Evolutionary conservation across 2,797 vertebrate genomes (phyloP).

Genomic region (Fistularia commersonii): DNA sequence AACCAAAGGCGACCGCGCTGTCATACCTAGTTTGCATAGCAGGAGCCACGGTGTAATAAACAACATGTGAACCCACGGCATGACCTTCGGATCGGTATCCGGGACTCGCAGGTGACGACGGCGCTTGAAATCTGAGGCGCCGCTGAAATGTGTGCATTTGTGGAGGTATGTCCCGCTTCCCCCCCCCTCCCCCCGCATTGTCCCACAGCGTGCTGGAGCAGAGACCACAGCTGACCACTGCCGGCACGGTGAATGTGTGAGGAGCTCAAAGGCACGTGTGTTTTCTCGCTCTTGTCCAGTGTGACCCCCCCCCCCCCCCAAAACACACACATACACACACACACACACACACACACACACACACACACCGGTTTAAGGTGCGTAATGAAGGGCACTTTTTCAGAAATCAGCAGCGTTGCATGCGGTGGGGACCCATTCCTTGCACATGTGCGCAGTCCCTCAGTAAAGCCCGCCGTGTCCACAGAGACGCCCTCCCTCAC

Average conservation of each 20-base stretch:
- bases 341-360: too few species aligned
- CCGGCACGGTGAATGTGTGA: conserved; percentile 24
- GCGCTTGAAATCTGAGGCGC: conserved; percentile 47
- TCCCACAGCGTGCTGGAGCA: too few species aligned
- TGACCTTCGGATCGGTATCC: conserved; percentile 29
- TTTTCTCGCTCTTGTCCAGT: neutral
- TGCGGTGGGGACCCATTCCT: conserved; percentile 32
- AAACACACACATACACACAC: conserved; percentile 38
- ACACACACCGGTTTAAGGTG: conserved; percentile 49
- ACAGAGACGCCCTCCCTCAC: conserved; percentile 39
- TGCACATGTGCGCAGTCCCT: conserved; percentile 39
- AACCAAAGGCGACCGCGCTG: conserved; percentile 51
- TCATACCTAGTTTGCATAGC: conserved; percentile 48
- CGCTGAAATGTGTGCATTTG: conserved; percentile 46
- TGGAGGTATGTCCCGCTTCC: conserved; percentile 30
- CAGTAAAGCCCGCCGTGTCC: conserved; percentile 53
- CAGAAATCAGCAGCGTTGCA: conserved; percentile 56
- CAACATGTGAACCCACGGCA: conserved; percentile 18
- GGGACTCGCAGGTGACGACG: conserved; percentile 31
- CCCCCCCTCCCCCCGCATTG: too few species aligned
- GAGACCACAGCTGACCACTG: too few species aligned
- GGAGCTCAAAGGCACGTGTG: conserved; percentile 68
- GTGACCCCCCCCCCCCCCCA: neutral
- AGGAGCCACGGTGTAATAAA: conserved; percentile 47
- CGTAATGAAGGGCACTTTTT: conserved; percentile 58